Conservation (phyloP, 2,888 invertebrate species). For the Volucella inflata region DNA sequence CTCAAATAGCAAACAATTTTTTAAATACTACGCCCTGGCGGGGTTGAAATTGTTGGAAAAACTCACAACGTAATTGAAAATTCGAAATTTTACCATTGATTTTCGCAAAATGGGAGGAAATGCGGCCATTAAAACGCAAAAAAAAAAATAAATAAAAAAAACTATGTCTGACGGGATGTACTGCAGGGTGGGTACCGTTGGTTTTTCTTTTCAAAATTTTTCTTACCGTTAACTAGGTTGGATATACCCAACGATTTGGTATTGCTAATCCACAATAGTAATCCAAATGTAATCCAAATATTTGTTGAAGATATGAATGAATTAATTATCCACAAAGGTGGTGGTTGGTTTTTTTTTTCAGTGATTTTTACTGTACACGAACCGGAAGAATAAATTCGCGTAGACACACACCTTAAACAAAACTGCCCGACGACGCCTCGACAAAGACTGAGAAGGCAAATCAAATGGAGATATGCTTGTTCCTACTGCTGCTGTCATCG, state of each 20-base stretch:
- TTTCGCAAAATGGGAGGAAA: not conserved
- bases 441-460: slow-evolving; percentile 72
- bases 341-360: slow-evolving; percentile 30
- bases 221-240: slow-evolving; percentile 55
- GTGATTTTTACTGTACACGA: slow-evolving; percentile 65
- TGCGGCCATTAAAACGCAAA: not conserved
- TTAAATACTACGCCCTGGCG: slow-evolving; percentile 43
- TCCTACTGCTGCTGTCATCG: slow-evolving; percentile 38
- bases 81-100: slow-evolving; percentile 31
- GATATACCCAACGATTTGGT: slow-evolving; percentile 50
- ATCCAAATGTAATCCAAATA: slow-evolving; percentile 62
- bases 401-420: slow-evolving; percentile 39
- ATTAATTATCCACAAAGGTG: slow-evolving; percentile 60
- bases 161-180: slow-evolving; percentile 41
- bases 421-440: slow-evolving; percentile 73
- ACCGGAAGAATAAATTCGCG: slow-evolving; percentile 70
- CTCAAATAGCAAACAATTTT: slow-evolving; percentile 39
- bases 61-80: not conserved
- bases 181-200: slow-evolving; percentile 61
- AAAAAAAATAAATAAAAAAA: slow-evolving; percentile 15
- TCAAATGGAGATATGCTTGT: slow-evolving; percentile 54
- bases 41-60: not conserved
- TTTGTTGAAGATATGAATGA: slow-evolving; percentile 28
- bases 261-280: slow-evolving; percentile 54
- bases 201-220: slow-evolving; percentile 17